Percentiles rank a stretch among this genome's conserved stretches.
These are phyloP conservation scores for Acipenser oxyrinchus DNA, from an alignment of 2,797 vertebrate genomes.

Conservation along the genomic window DNA sequence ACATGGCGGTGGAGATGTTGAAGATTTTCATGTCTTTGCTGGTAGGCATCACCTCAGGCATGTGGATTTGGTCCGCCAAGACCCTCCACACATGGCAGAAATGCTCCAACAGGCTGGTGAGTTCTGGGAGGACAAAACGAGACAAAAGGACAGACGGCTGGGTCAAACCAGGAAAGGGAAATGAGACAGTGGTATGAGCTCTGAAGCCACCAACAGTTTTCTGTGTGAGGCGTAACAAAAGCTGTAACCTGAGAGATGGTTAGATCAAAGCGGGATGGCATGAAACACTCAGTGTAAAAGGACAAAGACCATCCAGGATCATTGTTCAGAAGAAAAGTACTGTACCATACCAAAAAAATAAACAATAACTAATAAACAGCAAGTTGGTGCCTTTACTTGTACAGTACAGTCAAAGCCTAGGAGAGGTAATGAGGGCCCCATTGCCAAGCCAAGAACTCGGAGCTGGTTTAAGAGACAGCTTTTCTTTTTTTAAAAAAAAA, in stretches of 20 bases:
- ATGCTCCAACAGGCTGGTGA: constrained; percentile 81
- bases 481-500: background rate
- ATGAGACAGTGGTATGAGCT: constrained; percentile 85
- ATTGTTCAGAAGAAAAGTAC: background rate
- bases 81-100: constrained; percentile 96
- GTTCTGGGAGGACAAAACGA: constrained; percentile 74
- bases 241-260: constrained; percentile 11
- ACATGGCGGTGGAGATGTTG: constrained; percentile 92
- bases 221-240: constrained; percentile 6
- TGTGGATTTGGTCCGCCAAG: constrained; percentile 99
- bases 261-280: constrained; percentile 3
- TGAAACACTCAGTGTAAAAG: background rate
- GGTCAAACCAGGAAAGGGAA: constrained; percentile 88
- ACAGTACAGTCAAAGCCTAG: background rate
- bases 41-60: constrained; percentile 93
- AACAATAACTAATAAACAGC: no score
- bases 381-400: background rate
- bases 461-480: background rate
- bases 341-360: background rate
- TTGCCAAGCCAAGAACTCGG: background rate
- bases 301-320: background rate
- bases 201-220: background rate
- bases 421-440: background rate
- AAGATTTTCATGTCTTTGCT: constrained; percentile 97
- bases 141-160: constrained; percentile 78